Evolutionary conservation across 1,140 invertebrate genomes (phyloP).

Genomic region (Drosophila nikananu): DNA sequence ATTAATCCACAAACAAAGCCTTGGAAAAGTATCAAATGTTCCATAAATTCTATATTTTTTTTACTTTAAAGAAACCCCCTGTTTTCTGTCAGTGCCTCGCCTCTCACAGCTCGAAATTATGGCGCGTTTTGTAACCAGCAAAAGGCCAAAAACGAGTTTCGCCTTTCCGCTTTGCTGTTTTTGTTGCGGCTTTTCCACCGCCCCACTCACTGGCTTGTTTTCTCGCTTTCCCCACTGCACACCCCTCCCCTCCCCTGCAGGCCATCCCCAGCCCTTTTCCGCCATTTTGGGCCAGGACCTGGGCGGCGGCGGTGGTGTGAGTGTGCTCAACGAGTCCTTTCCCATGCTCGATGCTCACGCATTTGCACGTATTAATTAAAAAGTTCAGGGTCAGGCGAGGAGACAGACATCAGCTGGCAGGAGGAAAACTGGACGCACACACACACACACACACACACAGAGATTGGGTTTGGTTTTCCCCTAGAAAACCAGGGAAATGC

Average conservation of each 20-base stretch:
- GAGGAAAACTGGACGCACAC: not conserved
- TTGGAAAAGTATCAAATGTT: not conserved
- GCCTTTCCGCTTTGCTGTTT: slow-evolving; percentile 42
- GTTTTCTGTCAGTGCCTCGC: slow-evolving; percentile 10
- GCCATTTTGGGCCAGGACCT: slow-evolving; percentile 25
- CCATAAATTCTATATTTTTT: too few relatives aligned
- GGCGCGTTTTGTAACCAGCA: slow-evolving; percentile 52
- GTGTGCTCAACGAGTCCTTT: slow-evolving; percentile 37
- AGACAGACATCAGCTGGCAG: slow-evolving; percentile 53
- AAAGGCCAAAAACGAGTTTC: slow-evolving; percentile 51
- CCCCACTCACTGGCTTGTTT: not conserved
- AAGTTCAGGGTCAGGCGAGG: slow-evolving; percentile 53
- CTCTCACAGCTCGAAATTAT: slow-evolving; percentile 31
- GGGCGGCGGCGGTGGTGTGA: not conserved
- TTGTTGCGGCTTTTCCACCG: slow-evolving; percentile 38
- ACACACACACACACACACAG: too few relatives aligned
- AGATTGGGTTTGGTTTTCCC: not conserved
- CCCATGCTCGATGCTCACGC: slow-evolving; percentile 51
- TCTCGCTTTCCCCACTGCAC: not conserved
- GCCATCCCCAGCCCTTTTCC: slow-evolving; percentile 2
- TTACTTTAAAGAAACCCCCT: not conserved
- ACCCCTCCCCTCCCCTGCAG: not conserved
- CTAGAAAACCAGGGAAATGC: not conserved
- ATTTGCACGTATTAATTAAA: slow-evolving; percentile 60
- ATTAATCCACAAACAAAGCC: not conserved